phyloP scores from a whole-genome alignment of 2,113 vertebrate genomes.

The Chunga burmeisteri region DNA sequence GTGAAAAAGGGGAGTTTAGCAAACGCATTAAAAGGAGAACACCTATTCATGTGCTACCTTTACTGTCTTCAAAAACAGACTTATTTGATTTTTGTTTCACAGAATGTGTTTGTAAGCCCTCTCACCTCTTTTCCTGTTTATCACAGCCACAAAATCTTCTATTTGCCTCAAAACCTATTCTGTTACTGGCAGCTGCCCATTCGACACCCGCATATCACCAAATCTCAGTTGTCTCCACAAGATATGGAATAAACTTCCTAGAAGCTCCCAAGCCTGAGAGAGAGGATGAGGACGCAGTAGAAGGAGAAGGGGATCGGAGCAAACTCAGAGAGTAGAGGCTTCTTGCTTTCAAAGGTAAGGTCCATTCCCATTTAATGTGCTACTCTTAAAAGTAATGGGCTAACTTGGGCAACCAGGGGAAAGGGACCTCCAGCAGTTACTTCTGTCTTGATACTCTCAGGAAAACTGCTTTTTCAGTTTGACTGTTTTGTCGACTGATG shows the following conservation, averaged over 20 bases:
- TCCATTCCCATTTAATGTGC: neutral
- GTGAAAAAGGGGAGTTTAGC: neutral
- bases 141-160: neutral
- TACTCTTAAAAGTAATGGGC: neutral
- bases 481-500: neutral
- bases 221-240: neutral
- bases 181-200: neutral
- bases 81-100: neutral
- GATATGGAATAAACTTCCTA: neutral
- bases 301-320: neutral
- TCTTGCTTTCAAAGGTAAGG: slow-evolving; percentile 22
- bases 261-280: neutral
- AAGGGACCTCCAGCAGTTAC: neutral
- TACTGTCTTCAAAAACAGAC: fast-evolving
- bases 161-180: neutral
- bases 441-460: neutral
- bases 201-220: fast-evolving
- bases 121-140: slow-evolving; percentile 61
- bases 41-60: neutral
- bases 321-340: neutral
- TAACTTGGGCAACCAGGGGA: neutral
- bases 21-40: neutral
- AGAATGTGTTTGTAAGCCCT: neutral
- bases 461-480: neutral
- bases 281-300: neutral